A percentile compares a stretch with the other conserved stretches of the same genome.
These are phyloP conservation scores for Mionectes macconnelli DNA, from an alignment of 2,113 vertebrate genomes.

Conservation along the genomic window DNA sequence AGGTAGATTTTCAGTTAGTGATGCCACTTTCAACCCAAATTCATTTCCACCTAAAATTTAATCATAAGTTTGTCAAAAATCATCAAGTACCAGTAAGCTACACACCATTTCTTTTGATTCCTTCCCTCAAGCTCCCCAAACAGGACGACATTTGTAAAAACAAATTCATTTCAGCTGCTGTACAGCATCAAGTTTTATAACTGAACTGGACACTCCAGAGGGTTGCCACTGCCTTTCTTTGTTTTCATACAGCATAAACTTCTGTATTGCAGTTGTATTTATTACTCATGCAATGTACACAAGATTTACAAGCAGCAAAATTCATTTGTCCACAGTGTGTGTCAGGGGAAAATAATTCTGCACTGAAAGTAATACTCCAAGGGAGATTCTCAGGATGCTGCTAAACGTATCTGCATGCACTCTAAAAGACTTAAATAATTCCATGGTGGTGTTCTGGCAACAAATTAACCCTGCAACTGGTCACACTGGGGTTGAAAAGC, in stretches of 20 bases:
- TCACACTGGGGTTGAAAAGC: not conserved
- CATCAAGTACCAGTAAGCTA: not conserved
- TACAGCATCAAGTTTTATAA: not conserved
- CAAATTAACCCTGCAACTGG: not conserved
- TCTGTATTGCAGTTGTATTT: not conserved
- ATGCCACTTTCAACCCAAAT: not conserved
- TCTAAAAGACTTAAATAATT: not conserved
- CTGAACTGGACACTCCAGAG: not conserved
- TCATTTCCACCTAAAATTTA: not conserved
- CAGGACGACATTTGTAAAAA: not conserved
- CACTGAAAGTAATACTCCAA: not conserved
- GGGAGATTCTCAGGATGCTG: not conserved
- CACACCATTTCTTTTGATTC: not conserved
- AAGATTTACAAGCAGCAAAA: not conserved
- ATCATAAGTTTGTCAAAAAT: not conserved
- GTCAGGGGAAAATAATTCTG: not conserved
- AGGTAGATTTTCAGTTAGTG: not conserved
- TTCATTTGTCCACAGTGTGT: not conserved
- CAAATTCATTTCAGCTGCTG: not conserved
- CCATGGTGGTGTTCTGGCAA: not conserved
- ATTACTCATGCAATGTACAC: not conserved
- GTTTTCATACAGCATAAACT: not conserved
- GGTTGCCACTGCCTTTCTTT: not conserved
- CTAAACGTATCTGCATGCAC: not conserved
- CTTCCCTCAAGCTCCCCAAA: not conserved